A percentile compares a stretch with the other conserved stretches of the same genome.
Conservation (phyloP, 2,797 vertebrate genomes). For the Macrochelys suwanniensis region DNA sequence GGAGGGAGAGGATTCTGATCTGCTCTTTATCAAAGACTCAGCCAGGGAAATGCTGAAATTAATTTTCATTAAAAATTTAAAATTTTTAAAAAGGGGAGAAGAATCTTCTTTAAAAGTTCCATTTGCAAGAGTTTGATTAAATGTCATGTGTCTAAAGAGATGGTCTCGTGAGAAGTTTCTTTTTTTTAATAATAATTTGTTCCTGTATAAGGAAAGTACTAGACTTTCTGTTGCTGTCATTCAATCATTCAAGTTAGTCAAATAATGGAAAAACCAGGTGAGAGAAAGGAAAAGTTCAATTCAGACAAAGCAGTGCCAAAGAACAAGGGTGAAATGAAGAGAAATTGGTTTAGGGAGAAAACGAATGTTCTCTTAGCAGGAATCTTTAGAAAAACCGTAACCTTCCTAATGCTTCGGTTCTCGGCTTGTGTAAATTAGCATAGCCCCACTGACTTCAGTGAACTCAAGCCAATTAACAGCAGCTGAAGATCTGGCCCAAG, state of each 20-base stretch:
- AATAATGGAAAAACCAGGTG: slow-evolving; percentile 51
- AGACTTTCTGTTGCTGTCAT: slow-evolving; percentile 42
- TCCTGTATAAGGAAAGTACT: slow-evolving; percentile 32
- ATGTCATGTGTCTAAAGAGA: slow-evolving; percentile 21
- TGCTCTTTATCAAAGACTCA: slow-evolving; percentile 15
- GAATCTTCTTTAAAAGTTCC: slow-evolving; percentile 27
- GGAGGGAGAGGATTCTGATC: slow-evolving; percentile 1
- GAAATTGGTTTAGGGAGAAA: background rate
- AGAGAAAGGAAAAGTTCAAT: slow-evolving; percentile 17
- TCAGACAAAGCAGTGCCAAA: background rate
- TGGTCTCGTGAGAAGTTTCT: background rate
- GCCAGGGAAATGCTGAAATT: slow-evolving; percentile 41
- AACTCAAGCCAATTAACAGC: background rate
- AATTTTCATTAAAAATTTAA: slow-evolving; percentile 27
- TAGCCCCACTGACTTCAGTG: background rate
- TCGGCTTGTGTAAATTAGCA: background rate
- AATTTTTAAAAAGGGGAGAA: background rate
- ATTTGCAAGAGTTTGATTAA: background rate
- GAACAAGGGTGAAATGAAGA: slow-evolving; percentile 3
- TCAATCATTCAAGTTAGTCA: slow-evolving; percentile 34
- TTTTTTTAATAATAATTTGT: slow-evolving; percentile 25
- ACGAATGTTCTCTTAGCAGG: background rate
- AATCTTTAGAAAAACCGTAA: background rate
- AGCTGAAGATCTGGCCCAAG: background rate
- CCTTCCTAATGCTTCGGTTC: slow-evolving; percentile 7